Evolutionary conservation across 2,113 vertebrate genomes (phyloP), one percentile per base, ranked within the genome.

Genomic region (Syngnathus typhle): DNA sequence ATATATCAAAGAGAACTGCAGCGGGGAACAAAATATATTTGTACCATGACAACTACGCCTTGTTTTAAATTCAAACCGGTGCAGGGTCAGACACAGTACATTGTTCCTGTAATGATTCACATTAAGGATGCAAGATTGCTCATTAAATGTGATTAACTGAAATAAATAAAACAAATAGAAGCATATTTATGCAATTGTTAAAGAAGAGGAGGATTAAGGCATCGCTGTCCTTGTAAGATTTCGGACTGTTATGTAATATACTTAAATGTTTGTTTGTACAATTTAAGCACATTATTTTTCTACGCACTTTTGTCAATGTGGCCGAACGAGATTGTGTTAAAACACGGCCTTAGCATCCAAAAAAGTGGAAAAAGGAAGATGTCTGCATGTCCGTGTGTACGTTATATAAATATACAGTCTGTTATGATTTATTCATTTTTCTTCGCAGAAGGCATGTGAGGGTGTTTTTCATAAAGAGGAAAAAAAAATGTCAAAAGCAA

Each of bases 371-470:
- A 47, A 47, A 47, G 15, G 4, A 47, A 47, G 6, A 46, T 11
- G 15, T 55, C 11, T 7, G 32, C 10, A 7, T 59, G 15, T 37
- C 70, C 71, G 68, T 73, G 55, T 59, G 59, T 47, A n/a, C 10
- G n/a, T n/a, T 51, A 51, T 19, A 49, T 49, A 49, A 7, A 67
- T 69, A 63, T 77, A 76, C 69, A 32, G 54, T 69, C 58, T 60
- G 71, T 73, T 64, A 78, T 81, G 62, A 80, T 74, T 78, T 75
- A 76, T 82, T 80, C 6, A 72, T 78, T 43, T 72, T 62, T 23
- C 43, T 66, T 59, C 41, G 18, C 15, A 43, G 65, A 32, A 44
- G 52, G 69, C 72, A 60, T 27, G 27, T 69, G 71, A 75, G 44
- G 44, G 52, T 46, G 38, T 77, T 38, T 80, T 78, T 73, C 75